These are phyloP conservation scores for Tethea ocularis DNA, from an alignment of 2,888 invertebrate genomes.

Conservation along the genomic window DNA sequence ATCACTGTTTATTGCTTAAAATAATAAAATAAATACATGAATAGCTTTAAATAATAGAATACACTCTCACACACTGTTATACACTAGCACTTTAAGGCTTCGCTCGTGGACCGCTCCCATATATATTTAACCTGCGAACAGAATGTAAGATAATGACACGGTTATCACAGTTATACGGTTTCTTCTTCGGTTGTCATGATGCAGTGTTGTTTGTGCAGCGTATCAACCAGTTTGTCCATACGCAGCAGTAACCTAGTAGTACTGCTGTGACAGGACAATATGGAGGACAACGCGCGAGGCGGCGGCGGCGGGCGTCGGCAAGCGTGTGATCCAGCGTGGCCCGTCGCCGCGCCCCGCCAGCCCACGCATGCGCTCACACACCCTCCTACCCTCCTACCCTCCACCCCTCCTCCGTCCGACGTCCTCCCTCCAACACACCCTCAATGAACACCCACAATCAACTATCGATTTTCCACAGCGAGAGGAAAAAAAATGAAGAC, in stretches of 20 bases:
- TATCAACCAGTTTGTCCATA: conserved; percentile 89
- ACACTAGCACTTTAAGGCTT: background rate
- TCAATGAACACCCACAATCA: conserved; percentile 65
- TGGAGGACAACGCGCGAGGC: conserved; percentile 86
- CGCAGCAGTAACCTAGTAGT: conserved; percentile 94
- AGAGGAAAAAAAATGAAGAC: conserved; percentile 37
- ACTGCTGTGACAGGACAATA: conserved; percentile 99
- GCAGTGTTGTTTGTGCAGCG: conserved; percentile 50
- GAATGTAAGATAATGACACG: background rate
- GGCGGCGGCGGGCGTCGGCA: conserved; percentile 69
- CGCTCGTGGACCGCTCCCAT: background rate
- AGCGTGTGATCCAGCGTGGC: conserved; percentile 81
- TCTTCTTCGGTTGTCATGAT: conserved; percentile 22
- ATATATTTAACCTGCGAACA: background rate
- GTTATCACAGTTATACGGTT: background rate
- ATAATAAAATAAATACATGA: conserved; percentile 24
- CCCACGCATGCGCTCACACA: conserved; percentile 73
- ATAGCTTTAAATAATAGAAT: background rate
- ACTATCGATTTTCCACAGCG: conserved; percentile 71
- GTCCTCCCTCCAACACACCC: conserved; percentile 44
- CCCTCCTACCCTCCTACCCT: conserved; percentile 28
- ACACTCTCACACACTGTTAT: background rate
- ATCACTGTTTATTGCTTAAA: conserved; percentile 48
- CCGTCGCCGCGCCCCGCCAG: conserved; percentile 63
- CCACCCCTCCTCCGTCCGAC: conserved; percentile 40